Percentiles rank a stretch among this genome's conserved stretches.
phyloP scores from a whole-genome alignment of 2,113 vertebrate species.

The Balaeniceps rex region DNA sequence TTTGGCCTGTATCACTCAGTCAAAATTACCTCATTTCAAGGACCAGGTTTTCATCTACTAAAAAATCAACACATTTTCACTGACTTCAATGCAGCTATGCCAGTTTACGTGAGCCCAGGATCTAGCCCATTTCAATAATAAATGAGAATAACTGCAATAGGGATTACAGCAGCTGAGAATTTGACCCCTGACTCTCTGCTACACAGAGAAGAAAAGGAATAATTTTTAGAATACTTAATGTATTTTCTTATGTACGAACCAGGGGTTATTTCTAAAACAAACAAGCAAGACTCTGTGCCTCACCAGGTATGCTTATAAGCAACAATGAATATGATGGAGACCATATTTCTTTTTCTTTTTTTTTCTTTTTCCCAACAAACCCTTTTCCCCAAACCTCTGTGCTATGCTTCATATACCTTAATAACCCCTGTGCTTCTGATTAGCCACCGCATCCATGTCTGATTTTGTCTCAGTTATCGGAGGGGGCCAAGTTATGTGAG shows the following conservation, averaged over 20 bases:
- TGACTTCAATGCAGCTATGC: background rate
- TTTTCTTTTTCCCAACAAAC: background rate
- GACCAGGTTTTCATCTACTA: background rate
- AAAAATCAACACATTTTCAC: background rate
- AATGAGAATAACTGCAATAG: background rate
- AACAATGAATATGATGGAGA: background rate
- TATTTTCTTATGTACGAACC: slow-evolving; percentile 18
- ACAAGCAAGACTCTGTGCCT: background rate
- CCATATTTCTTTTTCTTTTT: background rate
- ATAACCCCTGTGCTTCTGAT: background rate
- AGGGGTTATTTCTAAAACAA: slow-evolving; percentile 44
- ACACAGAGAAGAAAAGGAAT: background rate
- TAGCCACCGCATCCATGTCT: background rate
- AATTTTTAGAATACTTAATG: slow-evolving; percentile 41
- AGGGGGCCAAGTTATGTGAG: background rate
- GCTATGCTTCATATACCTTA: background rate
- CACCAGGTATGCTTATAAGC: background rate
- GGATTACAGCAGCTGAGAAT: slow-evolving; percentile 24
- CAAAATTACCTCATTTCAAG: background rate
- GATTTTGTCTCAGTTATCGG: background rate
- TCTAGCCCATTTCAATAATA: slow-evolving; percentile 42
- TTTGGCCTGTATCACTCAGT: background rate
- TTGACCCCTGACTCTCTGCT: slow-evolving; percentile 33
- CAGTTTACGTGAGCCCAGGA: background rate
- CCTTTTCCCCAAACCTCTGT: background rate